phyloP scores from a whole-genome alignment of 1,140 invertebrate species.

The Drosophila serrata region DNA sequence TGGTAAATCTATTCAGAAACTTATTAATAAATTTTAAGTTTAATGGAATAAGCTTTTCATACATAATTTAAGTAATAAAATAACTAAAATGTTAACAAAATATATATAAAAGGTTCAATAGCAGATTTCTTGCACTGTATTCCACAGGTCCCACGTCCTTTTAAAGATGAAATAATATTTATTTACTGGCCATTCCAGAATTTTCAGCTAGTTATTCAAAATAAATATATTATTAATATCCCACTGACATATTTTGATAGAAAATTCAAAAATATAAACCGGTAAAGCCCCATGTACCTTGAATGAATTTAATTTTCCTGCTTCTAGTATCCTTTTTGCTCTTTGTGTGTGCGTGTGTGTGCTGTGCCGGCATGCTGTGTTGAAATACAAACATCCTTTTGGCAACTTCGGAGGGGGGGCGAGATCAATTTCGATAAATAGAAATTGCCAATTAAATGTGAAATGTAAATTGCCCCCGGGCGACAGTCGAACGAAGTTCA shows the following conservation, averaged over 20 bases:
- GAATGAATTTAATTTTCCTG: slow-evolving; percentile 10
- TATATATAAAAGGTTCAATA: too few species aligned
- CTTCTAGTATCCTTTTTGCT: neutral
- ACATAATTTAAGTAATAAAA: too few species aligned
- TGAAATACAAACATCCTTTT: slow-evolving; percentile 37
- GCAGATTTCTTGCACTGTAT: neutral
- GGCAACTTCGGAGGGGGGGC: slow-evolving; percentile 18
- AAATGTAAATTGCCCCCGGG: slow-evolving; percentile 56
- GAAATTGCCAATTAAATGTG: slow-evolving; percentile 62
- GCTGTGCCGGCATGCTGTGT: slow-evolving; percentile 4
- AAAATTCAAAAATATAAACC: slow-evolving; percentile 1
- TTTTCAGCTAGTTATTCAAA: neutral
- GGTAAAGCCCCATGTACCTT: neutral
- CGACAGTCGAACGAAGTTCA: slow-evolving; percentile 44
- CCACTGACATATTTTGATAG: neutral
- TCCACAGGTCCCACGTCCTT: neutral
- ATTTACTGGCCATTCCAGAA: too few species aligned
- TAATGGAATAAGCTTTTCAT: neutral
- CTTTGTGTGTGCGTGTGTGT: neutral
- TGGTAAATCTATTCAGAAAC: neutral
- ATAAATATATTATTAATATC: neutral
- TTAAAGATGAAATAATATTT: neutral
- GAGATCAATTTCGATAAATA: slow-evolving; percentile 51
- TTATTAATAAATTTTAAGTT: neutral
- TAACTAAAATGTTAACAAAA: neutral